phyloP scores from a whole-genome alignment of 2,113 vertebrate genomes.

The Barnardius zonarius region DNA sequence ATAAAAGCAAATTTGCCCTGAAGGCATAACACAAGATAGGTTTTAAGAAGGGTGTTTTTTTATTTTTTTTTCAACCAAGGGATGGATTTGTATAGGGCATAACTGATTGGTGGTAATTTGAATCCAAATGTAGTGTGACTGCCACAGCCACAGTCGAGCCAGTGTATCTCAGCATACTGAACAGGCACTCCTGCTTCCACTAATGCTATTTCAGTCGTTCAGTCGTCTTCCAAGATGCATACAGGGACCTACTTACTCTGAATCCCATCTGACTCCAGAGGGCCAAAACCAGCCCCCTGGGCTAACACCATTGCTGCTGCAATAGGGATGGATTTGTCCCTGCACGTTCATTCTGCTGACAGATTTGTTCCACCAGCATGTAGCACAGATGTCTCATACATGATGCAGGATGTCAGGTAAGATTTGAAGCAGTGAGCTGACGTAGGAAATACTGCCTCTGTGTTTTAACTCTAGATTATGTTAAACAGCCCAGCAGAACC shows the following conservation, averaged over 20 bases:
- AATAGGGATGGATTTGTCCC: constrained; percentile 52
- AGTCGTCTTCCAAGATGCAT: constrained; percentile 17
- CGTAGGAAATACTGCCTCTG: neutral
- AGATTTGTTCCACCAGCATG: constrained; percentile 52
- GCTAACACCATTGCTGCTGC: constrained; percentile 1
- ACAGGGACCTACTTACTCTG: constrained; percentile 11
- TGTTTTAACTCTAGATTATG: neutral
- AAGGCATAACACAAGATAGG: constrained; percentile 61
- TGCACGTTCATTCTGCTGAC: constrained; percentile 20
- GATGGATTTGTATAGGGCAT: constrained; percentile 10
- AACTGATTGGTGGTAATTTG: constrained; percentile 39
- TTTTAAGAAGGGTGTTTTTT: neutral
- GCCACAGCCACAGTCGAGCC: neutral
- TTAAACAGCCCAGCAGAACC: neutral
- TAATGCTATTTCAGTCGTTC: constrained; percentile 1
- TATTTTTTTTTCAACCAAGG: neutral
- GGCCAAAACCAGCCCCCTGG: neutral
- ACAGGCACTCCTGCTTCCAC: neutral
- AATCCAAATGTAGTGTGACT: neutral
- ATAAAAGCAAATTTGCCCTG: constrained; percentile 72
- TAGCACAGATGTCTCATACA: constrained; percentile 52
- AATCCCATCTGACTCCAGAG: neutral
- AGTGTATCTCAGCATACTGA: neutral
- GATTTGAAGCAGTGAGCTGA: constrained; percentile 17
- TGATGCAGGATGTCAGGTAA: constrained; percentile 60